Evolutionary conservation across 1,140 invertebrate genomes (phyloP).

Genomic region (Mya arenaria): DNA sequence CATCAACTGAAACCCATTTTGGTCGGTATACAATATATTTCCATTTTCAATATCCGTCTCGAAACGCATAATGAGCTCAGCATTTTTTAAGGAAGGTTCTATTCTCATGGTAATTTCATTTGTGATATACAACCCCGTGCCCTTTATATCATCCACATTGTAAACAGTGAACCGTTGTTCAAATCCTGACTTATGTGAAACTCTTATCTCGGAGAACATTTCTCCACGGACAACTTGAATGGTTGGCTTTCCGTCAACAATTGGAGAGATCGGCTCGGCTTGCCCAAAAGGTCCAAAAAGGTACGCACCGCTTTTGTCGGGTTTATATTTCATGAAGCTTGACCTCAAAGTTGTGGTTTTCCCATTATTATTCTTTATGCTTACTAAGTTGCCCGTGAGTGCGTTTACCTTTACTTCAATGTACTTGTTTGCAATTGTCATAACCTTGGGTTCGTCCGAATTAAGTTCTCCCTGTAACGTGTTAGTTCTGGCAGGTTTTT

Average conservation of each 20-base stretch:
- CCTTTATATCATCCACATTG: slow-evolving; percentile 9
- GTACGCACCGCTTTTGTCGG: slow-evolving; percentile 44
- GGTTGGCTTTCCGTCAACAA: background rate
- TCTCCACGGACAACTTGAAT: slow-evolving; percentile 3
- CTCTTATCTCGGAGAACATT: slow-evolving; percentile 90
- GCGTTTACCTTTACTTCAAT: slow-evolving; percentile 31
- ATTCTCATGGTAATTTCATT: slow-evolving; percentile 55
- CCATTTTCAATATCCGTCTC: slow-evolving; percentile 87
- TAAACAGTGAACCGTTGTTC: slow-evolving; percentile 28
- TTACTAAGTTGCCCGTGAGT: slow-evolving; percentile 24
- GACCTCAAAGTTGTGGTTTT: background rate
- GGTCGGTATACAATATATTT: slow-evolving; percentile 91
- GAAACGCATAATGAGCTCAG: slow-evolving; percentile 90
- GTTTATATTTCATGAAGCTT: slow-evolving; percentile 28
- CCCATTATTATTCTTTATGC: slow-evolving; percentile 21
- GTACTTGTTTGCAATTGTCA: slow-evolving; percentile 39
- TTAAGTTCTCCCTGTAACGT: background rate
- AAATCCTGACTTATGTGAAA: slow-evolving; percentile 76
- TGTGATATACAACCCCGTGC: slow-evolving; percentile 89
- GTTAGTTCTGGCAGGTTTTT: too few species aligned
- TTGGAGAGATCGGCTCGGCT: slow-evolving; percentile 73
- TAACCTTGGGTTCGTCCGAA: background rate
- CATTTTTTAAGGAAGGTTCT: slow-evolving; percentile 81
- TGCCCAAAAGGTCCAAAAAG: slow-evolving; percentile 38
- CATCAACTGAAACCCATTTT: slow-evolving; percentile 91